These are phyloP conservation scores for Anguilla japonica DNA, from an alignment of 2,113 vertebrate genomes.

Conservation along the genomic window DNA sequence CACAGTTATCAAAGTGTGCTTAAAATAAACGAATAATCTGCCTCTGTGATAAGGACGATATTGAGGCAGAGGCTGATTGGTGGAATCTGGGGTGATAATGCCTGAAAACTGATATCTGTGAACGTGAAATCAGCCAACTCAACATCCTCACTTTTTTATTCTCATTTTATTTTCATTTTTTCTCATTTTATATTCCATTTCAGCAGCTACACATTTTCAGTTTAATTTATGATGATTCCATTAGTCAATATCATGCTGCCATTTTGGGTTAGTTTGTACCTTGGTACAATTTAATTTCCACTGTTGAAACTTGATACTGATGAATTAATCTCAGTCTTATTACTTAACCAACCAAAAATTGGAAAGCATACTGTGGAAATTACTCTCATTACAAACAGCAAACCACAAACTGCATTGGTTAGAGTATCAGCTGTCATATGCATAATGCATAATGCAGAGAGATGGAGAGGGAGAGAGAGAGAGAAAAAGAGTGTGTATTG, in stretches of 20 bases:
- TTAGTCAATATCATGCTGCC: neutral
- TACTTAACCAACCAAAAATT: too few species aligned
- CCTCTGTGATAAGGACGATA: neutral
- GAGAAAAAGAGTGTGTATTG: neutral
- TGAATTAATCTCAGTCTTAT: too few species aligned
- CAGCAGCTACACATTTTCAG: neutral
- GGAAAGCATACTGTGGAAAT: too few species aligned
- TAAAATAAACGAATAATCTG: neutral
- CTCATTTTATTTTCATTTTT: too few species aligned
- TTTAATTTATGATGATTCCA: neutral
- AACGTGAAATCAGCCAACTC: neutral
- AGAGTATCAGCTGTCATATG: conserved; percentile 39
- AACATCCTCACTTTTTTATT: neutral
- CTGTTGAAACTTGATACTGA: too few species aligned
- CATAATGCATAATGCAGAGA: conserved; percentile 23
- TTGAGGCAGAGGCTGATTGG: neutral
- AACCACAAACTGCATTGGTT: conserved; percentile 16
- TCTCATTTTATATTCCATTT: too few species aligned
- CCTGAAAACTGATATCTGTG: neutral
- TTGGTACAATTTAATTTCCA: too few species aligned
- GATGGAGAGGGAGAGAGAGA: conserved; percentile 13
- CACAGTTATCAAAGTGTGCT: neutral
- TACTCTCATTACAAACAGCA: neutral
- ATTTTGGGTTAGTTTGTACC: too few species aligned
- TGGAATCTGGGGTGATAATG: neutral